Percentiles rank a stretch among this genome's conserved stretches.
These are phyloP conservation scores for Ophion ellenae DNA, from an alignment of 2,888 invertebrate species.

Conservation along the genomic window DNA sequence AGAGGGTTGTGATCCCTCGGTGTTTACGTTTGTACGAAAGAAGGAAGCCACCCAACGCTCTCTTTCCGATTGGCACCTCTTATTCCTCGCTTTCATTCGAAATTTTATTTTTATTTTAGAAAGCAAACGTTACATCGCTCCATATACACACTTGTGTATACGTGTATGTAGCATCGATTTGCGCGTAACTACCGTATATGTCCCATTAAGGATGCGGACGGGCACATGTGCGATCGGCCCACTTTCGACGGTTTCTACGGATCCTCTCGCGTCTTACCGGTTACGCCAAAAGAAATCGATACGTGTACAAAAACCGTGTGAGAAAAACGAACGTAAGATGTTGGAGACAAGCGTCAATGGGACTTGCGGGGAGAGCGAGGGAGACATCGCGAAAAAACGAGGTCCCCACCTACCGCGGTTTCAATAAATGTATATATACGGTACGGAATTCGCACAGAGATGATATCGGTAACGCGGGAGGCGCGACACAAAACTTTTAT, in stretches of 20 bases:
- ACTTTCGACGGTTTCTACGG: slow-evolving; percentile 72
- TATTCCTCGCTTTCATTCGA: slow-evolving; percentile 21
- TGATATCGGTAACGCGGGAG: slow-evolving; percentile 16
- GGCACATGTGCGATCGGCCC: slow-evolving; percentile 75
- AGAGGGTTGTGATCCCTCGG: too few species aligned
- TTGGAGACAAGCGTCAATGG: neutral
- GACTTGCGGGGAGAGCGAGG: neutral
- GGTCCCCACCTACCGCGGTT: neutral
- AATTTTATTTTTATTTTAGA: slow-evolving; percentile 70
- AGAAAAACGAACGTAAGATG: slow-evolving; percentile 12
- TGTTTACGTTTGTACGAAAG: neutral
- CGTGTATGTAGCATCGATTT: slow-evolving; percentile 50
- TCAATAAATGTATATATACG: neutral
- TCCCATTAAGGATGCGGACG: slow-evolving; percentile 71
- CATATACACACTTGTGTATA: neutral
- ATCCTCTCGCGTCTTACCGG: slow-evolving; percentile 15
- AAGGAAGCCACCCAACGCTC: neutral
- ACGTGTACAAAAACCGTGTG: slow-evolving; percentile 9
- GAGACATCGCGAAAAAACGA: neutral
- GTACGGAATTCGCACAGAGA: neutral
- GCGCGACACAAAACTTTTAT: slow-evolving; percentile 19
- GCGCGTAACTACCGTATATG: slow-evolving; percentile 55
- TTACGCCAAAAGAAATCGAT: slow-evolving; percentile 66
- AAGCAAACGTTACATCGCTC: slow-evolving; percentile 65
- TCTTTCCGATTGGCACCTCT: slow-evolving; percentile 1